Percentiles rank a stretch among this genome's conserved stretches.
These are phyloP conservation scores for Mechanitis messenoides DNA, from an alignment of 2,888 invertebrate genomes.

Conservation along the genomic window DNA sequence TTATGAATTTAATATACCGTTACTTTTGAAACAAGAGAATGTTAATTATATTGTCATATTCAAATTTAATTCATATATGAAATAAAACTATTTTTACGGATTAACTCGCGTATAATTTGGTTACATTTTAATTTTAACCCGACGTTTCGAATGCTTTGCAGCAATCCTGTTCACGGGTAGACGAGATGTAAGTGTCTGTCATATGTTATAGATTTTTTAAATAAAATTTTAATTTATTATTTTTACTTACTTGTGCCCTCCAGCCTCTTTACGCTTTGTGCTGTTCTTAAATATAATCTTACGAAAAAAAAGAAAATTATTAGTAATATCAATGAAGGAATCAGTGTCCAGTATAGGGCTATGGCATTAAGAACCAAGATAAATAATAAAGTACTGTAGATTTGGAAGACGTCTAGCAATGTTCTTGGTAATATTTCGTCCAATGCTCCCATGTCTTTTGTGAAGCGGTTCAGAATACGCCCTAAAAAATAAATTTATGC, in stretches of 20 bases:
- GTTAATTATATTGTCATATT: too few species aligned
- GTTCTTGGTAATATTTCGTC: constrained; percentile 86
- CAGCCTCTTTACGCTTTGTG: constrained; percentile 81
- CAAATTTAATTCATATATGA: too few species aligned
- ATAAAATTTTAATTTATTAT: constrained; percentile 1
- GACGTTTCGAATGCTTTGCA: too few species aligned
- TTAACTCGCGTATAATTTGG: too few species aligned
- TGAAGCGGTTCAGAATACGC: constrained; percentile 85
- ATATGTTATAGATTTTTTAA: too few species aligned
- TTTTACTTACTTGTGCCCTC: constrained; percentile 77
- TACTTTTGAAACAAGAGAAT: not conserved
- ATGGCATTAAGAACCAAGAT: constrained; percentile 79
- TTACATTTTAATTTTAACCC: too few species aligned
- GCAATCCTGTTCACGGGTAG: too few species aligned
- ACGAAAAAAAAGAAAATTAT: constrained; percentile 77
- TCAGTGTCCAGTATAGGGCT: constrained; percentile 76
- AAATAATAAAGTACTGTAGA: constrained; percentile 67
- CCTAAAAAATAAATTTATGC: constrained; percentile 54
- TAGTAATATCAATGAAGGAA: constrained; percentile 76
- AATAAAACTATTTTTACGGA: too few species aligned
- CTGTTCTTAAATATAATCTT: constrained; percentile 80
- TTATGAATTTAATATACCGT: not conserved
- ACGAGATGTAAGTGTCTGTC: too few species aligned
- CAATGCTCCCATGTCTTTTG: constrained; percentile 89
- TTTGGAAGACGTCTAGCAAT: constrained; percentile 80